A percentile compares a stretch with the other conserved stretches of the same genome.
These are phyloP conservation scores for Drosophila multiciliata DNA, from an alignment of 2,888 invertebrate genomes.

Conservation along the genomic window DNA sequence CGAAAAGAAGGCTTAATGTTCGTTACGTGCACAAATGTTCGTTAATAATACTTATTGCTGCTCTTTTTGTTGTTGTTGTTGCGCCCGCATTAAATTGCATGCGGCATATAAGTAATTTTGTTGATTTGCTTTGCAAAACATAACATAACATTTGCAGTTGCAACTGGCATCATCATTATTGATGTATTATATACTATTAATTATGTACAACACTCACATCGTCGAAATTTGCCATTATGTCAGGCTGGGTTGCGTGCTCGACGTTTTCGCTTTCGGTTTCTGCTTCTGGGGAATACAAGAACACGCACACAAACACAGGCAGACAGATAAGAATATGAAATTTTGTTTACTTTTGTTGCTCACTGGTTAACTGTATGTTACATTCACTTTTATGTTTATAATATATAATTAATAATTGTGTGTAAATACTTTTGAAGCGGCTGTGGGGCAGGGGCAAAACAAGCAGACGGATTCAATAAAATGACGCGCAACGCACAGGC, in stretches of 20 bases:
- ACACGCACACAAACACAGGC: slow-evolving; percentile 8
- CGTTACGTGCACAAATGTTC: slow-evolving; percentile 69
- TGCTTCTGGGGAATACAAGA: slow-evolving; percentile 65
- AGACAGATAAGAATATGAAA: slow-evolving; percentile 39
- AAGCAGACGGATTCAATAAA: slow-evolving; percentile 34
- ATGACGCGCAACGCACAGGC: slow-evolving; percentile 8
- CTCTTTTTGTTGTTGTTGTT: slow-evolving; percentile 27
- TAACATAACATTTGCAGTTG: slow-evolving; percentile 44
- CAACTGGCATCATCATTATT: slow-evolving; percentile 20
- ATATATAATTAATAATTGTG: background rate
- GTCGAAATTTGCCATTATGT: slow-evolving; percentile 83
- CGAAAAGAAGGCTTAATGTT: slow-evolving; percentile 67
- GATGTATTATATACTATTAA: background rate
- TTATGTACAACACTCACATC: slow-evolving; percentile 80
- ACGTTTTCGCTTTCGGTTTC: slow-evolving; percentile 65
- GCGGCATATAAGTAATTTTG: slow-evolving; percentile 27
- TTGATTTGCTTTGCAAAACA: slow-evolving; percentile 40
- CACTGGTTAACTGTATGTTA: slow-evolving; percentile 28
- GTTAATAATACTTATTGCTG: slow-evolving; percentile 59
- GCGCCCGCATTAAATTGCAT: slow-evolving; percentile 56
- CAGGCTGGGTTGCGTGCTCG: slow-evolving; percentile 56
- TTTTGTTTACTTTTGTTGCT: slow-evolving; percentile 33
- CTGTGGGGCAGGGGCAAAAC: slow-evolving; percentile 23
- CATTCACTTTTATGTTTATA: slow-evolving; percentile 53
- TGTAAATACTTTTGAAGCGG: slow-evolving; percentile 39